These are phyloP conservation scores for Drosophila eugracilis DNA, from an alignment of 1,140 invertebrate genomes.

Conservation along the genomic window DNA sequence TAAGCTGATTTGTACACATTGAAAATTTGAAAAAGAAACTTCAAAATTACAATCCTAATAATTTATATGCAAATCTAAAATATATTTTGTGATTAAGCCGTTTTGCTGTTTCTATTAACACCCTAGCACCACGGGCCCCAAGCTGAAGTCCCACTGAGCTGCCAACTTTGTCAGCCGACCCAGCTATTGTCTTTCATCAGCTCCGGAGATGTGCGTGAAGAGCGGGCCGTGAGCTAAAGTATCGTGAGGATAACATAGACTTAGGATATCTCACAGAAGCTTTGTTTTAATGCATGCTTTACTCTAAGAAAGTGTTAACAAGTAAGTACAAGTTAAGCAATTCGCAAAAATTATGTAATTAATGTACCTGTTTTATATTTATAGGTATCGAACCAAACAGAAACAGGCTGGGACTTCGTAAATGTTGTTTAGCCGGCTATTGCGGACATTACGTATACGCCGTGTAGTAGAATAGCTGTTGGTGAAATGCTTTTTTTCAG, in stretches of 20 bases:
- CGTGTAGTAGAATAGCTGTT: not conserved
- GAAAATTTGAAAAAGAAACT: constrained; percentile 26
- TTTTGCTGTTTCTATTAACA: constrained; percentile 81
- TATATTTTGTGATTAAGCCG: constrained; percentile 75
- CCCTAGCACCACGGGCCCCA: constrained; percentile 32
- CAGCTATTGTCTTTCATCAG: constrained; percentile 20
- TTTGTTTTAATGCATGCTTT: too few relatives aligned
- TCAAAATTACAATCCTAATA: constrained; percentile 46
- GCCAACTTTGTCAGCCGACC: constrained; percentile 33
- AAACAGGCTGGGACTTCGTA: too few relatives aligned
- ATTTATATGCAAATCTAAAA: constrained; percentile 80
- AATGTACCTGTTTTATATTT: not conserved
- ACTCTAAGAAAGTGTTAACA: too few relatives aligned
- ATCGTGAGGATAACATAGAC: not conserved
- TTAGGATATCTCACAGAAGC: too few relatives aligned
- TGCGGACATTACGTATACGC: constrained; percentile 11
- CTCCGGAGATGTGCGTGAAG: constrained; percentile 29
- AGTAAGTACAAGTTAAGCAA: too few relatives aligned
- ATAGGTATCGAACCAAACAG: not conserved
- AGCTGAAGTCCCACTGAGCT: constrained; percentile 20
- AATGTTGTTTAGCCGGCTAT: too few relatives aligned
- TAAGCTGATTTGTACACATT: constrained; percentile 36
- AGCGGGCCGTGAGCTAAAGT: not conserved
- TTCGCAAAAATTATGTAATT: too few relatives aligned
- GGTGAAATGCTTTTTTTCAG: too few relatives aligned